Evolutionary conservation across 2,113 vertebrate genomes (phyloP).

Genomic region (Anolis sagrei): DNA sequence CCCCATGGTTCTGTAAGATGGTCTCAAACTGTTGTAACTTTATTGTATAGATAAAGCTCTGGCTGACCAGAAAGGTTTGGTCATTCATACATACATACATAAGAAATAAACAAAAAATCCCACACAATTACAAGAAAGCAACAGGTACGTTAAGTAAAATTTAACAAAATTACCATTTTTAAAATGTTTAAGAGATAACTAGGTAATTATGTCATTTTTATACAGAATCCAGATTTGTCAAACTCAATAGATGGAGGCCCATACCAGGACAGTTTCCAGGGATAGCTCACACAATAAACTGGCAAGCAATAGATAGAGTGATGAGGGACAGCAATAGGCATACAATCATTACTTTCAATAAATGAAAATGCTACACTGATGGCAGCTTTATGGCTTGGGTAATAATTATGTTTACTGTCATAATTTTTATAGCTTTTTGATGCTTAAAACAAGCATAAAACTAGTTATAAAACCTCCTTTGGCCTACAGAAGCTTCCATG

Average conservation of each 20-base stretch:
- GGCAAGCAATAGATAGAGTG: conserved; percentile 14
- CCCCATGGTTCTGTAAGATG: too few relatives aligned
- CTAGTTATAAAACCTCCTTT: conserved; percentile 18
- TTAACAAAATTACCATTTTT: neutral
- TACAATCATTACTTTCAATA: conserved; percentile 35
- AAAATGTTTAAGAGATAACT: neutral
- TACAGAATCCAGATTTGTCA: neutral
- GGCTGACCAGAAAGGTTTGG: too few relatives aligned
- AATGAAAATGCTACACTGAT: conserved; percentile 33
- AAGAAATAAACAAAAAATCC: neutral
- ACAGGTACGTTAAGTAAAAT: neutral
- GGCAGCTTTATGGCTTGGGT: conserved; percentile 22
- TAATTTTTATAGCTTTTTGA: conserved; percentile 34
- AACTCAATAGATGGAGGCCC: neutral
- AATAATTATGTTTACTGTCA: conserved; percentile 28
- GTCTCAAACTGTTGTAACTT: too few relatives aligned
- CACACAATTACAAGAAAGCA: neutral
- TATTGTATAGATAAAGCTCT: too few relatives aligned
- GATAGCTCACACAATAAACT: conserved; percentile 25
- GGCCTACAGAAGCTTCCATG: neutral
- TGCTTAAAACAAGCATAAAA: conserved; percentile 32
- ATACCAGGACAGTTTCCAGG: neutral
- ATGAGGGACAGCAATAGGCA: conserved; percentile 22
- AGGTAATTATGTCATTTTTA: neutral
- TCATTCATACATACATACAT: too few relatives aligned